Percentiles rank a stretch among this genome's conserved stretches.
These are phyloP conservation scores for Pantala flavescens DNA, from an alignment of 1,140 invertebrate species.

Conservation along the genomic window DNA sequence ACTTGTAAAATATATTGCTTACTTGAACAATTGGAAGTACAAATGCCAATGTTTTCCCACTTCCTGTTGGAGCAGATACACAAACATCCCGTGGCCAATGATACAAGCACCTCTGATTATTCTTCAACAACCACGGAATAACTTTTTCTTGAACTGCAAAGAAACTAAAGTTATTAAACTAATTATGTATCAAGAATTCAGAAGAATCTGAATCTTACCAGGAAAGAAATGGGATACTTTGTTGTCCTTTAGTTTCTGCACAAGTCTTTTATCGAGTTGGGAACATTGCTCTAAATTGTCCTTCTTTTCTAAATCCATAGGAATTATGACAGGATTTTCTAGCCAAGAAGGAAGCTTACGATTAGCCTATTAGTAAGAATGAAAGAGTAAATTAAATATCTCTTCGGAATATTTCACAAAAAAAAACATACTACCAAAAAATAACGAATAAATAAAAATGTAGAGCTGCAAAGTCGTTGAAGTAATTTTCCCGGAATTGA, in stretches of 20 bases:
- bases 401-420: no score
- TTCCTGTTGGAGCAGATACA: slow-evolving; percentile 93
- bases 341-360: neutral
- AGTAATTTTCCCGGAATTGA: no score
- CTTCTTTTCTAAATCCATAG: neutral
- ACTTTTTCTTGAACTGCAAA: slow-evolving; percentile 70
- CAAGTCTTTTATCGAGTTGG: neutral
- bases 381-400: no score
- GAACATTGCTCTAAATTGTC: no score
- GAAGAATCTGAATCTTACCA: neutral
- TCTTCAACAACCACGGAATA: slow-evolving; percentile 67
- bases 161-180: neutral
- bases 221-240: neutral
- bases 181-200: neutral
- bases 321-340: neutral
- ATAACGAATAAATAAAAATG: no score
- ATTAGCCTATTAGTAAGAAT: neutral
- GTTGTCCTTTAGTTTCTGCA: neutral
- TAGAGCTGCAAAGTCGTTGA: no score
- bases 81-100: slow-evolving; percentile 80
- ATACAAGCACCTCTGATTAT: slow-evolving; percentile 42
- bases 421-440: no score
- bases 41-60: slow-evolving; percentile 94
- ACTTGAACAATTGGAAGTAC: slow-evolving; percentile 83
- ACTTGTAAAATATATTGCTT: slow-evolving; percentile 21